phyloP scores from a whole-genome alignment of 2,113 vertebrate species.

The Desmodus rotundus region DNA sequence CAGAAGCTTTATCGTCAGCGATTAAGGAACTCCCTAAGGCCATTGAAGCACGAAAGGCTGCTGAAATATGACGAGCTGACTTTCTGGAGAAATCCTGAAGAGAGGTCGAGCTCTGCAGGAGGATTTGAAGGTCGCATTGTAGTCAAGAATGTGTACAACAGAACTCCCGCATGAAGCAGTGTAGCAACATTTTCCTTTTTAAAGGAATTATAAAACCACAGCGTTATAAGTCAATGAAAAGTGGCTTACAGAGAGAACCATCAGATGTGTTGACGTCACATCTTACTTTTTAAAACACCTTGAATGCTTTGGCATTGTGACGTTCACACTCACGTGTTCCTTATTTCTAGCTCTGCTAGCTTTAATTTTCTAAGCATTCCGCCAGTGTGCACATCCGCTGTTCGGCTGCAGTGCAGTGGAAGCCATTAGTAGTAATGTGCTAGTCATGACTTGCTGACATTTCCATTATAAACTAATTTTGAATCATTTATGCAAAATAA shows the following conservation, averaged over 20 bases:
- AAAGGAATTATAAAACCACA: constrained; percentile 43
- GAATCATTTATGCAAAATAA: constrained; percentile 8
- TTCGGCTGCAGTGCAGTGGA: constrained; percentile 25
- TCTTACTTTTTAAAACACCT: neutral
- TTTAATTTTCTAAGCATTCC: constrained; percentile 48
- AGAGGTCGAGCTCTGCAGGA: constrained; percentile 11
- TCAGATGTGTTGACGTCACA: neutral
- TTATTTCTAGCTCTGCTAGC: constrained; percentile 53
- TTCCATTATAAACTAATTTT: constrained; percentile 64
- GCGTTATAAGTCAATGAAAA: constrained; percentile 53
- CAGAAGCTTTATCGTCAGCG: constrained; percentile 93
- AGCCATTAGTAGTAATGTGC: neutral
- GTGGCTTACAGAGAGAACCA: constrained; percentile 31
- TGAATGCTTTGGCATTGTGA: neutral
- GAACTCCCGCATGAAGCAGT: constrained; percentile 42
- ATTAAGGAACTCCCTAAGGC: constrained; percentile 96
- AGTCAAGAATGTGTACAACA: constrained; percentile 9
- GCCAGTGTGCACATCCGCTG: constrained; percentile 35
- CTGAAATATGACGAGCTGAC: constrained; percentile 83
- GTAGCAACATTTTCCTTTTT: constrained; percentile 54
- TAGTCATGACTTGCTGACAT: constrained; percentile 49
- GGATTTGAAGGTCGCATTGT: constrained; percentile 48
- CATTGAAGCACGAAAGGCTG: constrained; percentile 90
- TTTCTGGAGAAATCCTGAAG: neutral
- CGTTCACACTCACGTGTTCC: constrained; percentile 29